These are phyloP conservation scores for Acanthurus tractus DNA, from an alignment of 2,797 vertebrate species.

Conservation along the genomic window DNA sequence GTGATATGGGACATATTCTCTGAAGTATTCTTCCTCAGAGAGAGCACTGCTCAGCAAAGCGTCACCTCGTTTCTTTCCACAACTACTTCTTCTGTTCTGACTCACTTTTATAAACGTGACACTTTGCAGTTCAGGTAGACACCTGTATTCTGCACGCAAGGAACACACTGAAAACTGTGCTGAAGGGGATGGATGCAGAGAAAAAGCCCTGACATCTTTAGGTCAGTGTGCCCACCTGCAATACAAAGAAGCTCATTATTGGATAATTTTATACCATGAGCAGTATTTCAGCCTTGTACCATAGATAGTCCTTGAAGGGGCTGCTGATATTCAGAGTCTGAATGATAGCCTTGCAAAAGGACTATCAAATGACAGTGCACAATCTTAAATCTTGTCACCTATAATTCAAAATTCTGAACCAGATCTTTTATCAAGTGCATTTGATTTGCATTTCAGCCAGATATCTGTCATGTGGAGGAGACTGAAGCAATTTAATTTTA, in stretches of 20 bases:
- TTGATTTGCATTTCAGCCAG: slow-evolving; percentile 5
- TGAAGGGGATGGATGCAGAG: slow-evolving; percentile 14
- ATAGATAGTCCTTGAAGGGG: slow-evolving; percentile 32
- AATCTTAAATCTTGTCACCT: neutral
- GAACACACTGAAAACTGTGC: slow-evolving; percentile 23
- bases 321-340: slow-evolving; percentile 23
- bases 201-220: slow-evolving; percentile 39
- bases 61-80: slow-evolving; percentile 24
- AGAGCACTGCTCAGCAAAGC: slow-evolving; percentile 14
- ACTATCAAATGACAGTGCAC: slow-evolving; percentile 4
- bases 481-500: neutral
- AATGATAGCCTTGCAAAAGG: slow-evolving; percentile 12
- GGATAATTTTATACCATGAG: slow-evolving; percentile 35
- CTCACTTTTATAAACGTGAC: slow-evolving; percentile 38
- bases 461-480: neutral
- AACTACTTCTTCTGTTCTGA: slow-evolving; percentile 30
- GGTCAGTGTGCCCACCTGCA: slow-evolving; percentile 45
- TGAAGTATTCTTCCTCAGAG: slow-evolving; percentile 24
- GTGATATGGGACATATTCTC: slow-evolving; percentile 36
- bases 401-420: neutral
- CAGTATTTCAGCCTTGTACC: slow-evolving; percentile 23
- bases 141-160: slow-evolving; percentile 23
- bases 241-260: slow-evolving; percentile 46
- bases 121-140: slow-evolving; percentile 39
- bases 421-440: neutral